Evolutionary conservation across 2,797 vertebrate genomes (phyloP), one percentile per base, ranked within the genome.

Genomic region (Chaenodraco wilsoni): DNA sequence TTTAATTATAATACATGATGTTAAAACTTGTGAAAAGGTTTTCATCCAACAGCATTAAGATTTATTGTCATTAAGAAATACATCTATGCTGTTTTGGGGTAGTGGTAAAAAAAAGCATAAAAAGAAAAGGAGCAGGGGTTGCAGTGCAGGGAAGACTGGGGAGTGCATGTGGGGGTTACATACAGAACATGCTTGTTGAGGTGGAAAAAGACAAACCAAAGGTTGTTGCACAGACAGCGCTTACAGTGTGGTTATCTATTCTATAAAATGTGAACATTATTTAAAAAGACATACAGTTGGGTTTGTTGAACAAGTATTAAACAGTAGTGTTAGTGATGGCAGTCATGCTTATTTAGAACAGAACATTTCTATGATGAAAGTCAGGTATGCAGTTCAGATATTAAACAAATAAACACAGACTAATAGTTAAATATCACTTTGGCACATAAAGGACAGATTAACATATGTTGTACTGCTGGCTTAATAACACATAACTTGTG

Each of bases 1-100:
- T 23, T 27, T 4, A 1, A 12, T 11, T 21, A 8, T 43, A 41
- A 44, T 14, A 31, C 8, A 16, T 12, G 2, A 27, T 8, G 23
- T 3, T 33, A 51, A 33, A 19, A 65, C 1, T 16, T 50, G 48
- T 65, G 64, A 81, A 79, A 80, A 81, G 70, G 78, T 79, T 81
- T 82, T 75, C 48, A 72, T 46, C 62, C 5, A 45, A 57, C 55
- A 81, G 45, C 5, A 49, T 65, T 17, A 58, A 60, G 62, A 46
- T 16, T 0, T 6, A 37, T 4, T 46, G 2, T 72, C 0, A 70
- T 11, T 16, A 63, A 21, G 11, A 16, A 23, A 59, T 27, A 59
- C n/a, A 14, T 27, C 2, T 14, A 41, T 12, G 17, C 6, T 50
- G 31, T 27, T 45, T 66, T 65, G 54, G 33, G 1, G 63, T 48